Conservation (phyloP, 2,888 invertebrate species). For the Eurytoma californica region DNA sequence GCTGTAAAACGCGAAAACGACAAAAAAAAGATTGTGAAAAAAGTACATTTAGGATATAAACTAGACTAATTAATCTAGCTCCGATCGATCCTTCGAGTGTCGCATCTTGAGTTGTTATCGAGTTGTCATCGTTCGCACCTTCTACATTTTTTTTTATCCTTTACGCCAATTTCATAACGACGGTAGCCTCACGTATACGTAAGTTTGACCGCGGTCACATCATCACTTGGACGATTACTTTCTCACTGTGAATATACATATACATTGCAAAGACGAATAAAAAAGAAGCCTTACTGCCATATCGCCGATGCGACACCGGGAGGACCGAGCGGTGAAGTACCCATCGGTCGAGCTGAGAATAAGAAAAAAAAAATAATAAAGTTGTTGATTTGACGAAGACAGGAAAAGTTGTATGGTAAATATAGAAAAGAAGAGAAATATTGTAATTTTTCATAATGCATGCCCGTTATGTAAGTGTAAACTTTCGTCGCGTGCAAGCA, state of each 20-base stretch:
- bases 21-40: slow-evolving; percentile 39
- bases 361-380: too few species aligned
- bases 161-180: too few species aligned
- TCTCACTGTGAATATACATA: background rate
- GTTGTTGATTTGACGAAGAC: slow-evolving; percentile 33
- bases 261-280: background rate
- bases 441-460: slow-evolving; percentile 48
- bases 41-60: slow-evolving; percentile 13
- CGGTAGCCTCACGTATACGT: too few species aligned
- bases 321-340: background rate
- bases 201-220: too few species aligned
- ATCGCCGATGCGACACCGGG: slow-evolving; percentile 7
- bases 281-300: slow-evolving; percentile 26
- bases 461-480: slow-evolving; percentile 38
- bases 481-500: slow-evolving; percentile 13
- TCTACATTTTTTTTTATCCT: background rate
- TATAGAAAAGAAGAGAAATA: slow-evolving; percentile 24
- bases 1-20: slow-evolving; percentile 20
- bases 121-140: background rate
- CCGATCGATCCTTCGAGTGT: slow-evolving; percentile 33
- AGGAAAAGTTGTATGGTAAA: slow-evolving; percentile 26
- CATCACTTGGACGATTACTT: too few species aligned
- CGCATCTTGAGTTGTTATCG: slow-evolving; percentile 11
- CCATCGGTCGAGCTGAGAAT: too few species aligned
- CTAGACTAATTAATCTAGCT: slow-evolving; percentile 39